Evolutionary conservation across 30 jellyfish, hydroid and myxozoan genomes (phyloP).

Genomic region (Aurelia coerulea): DNA sequence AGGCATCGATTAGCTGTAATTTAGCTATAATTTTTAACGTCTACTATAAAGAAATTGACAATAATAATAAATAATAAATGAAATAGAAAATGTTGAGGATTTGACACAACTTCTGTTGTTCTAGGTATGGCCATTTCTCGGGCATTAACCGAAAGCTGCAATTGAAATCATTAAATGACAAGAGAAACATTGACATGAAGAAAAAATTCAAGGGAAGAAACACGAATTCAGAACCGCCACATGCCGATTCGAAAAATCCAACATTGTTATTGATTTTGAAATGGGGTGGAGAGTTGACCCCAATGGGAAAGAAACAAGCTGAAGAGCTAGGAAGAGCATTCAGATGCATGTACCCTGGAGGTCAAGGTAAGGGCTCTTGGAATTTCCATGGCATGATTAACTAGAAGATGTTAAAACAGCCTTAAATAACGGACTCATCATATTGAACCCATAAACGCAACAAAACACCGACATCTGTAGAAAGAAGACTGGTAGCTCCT

Average conservation of each 20-base stretch:
- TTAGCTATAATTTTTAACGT: too few relatives aligned
- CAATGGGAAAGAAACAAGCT: constrained; percentile 95
- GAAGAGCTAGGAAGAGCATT: constrained; percentile 96
- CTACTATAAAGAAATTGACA: too few relatives aligned
- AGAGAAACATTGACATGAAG: constrained; percentile 89
- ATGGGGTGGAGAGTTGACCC: constrained; percentile 99
- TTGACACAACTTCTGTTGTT: not conserved
- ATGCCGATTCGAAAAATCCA: constrained; percentile 63
- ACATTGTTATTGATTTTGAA: constrained; percentile 79
- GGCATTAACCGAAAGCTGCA: constrained; percentile 97
- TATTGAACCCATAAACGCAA: too few relatives aligned
- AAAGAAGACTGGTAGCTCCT: too few relatives aligned
- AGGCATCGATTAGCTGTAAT: too few relatives aligned
- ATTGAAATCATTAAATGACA: constrained; percentile 87
- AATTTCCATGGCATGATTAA: too few relatives aligned
- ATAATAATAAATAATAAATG: too few relatives aligned
- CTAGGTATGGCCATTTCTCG: constrained; percentile 95
- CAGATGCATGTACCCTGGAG: constrained; percentile 97
- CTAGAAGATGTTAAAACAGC: too few relatives aligned
- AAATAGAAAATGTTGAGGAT: too few relatives aligned
- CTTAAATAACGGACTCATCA: too few relatives aligned
- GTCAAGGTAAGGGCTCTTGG: constrained; percentile 73
- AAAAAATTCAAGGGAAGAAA: constrained; percentile 92
- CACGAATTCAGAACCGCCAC: constrained; percentile 66
- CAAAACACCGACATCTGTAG: too few relatives aligned